Conservation (phyloP, 2,113 vertebrate genomes). For the Brachyistius frenatus region DNA sequence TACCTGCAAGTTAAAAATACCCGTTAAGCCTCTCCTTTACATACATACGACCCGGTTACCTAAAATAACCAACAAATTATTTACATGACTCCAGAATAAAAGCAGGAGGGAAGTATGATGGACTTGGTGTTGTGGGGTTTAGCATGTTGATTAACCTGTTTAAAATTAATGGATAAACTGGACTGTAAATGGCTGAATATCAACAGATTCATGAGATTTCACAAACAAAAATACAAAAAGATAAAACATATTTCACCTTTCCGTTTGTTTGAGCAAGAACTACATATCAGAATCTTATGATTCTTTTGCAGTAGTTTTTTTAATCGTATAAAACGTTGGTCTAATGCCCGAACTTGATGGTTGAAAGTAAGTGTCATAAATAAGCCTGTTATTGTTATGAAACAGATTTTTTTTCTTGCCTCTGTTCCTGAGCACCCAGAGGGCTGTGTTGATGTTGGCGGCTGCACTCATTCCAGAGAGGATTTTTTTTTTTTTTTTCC, state of each 20-base stretch:
- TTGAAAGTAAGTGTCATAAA: background rate
- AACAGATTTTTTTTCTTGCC: slow-evolving; percentile 31
- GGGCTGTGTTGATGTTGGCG: slow-evolving; percentile 67
- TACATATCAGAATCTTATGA: background rate
- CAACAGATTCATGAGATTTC: background rate
- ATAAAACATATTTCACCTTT: too few species aligned
- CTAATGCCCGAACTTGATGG: background rate
- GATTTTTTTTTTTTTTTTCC: slow-evolving; percentile 39
- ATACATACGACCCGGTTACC: too few species aligned
- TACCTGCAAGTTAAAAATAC: too few species aligned
- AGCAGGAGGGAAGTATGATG: background rate
- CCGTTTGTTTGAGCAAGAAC: background rate
- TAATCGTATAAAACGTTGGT: background rate
- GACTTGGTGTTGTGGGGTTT: background rate
- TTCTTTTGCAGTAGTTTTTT: background rate
- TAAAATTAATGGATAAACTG: background rate
- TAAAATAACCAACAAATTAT: too few species aligned
- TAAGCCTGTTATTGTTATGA: slow-evolving; percentile 20
- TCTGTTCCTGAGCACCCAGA: slow-evolving; percentile 57
- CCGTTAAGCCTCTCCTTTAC: too few species aligned
- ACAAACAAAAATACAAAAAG: background rate
- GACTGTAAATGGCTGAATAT: background rate
- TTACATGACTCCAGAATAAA: too few species aligned
- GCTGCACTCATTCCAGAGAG: slow-evolving; percentile 65
- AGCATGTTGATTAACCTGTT: background rate